Conservation (phyloP, 2,113 vertebrate species). For the Elephas maximus region DNA sequence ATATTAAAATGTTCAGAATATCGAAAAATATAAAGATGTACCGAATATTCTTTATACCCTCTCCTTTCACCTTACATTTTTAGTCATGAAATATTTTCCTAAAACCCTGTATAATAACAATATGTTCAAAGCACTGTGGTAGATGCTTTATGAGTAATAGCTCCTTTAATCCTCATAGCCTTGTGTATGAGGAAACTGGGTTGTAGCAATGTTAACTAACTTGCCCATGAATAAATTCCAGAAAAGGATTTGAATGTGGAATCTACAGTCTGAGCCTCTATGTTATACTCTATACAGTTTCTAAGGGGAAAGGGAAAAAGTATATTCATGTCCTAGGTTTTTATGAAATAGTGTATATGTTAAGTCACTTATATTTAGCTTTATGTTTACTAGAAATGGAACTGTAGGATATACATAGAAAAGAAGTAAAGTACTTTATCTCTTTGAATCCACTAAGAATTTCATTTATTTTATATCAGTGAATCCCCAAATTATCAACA, state of each 20-base stretch:
- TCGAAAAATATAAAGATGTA: background rate
- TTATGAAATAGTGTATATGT: background rate
- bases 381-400: slow-evolving; percentile 41
- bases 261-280: background rate
- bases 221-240: background rate
- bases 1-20: background rate
- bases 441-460: slow-evolving; percentile 48
- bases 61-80: background rate
- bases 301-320: background rate
- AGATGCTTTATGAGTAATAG: background rate
- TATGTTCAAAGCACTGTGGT: background rate
- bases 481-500: background rate
- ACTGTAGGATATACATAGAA: background rate
- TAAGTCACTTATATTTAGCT: background rate
- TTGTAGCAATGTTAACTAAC: background rate
- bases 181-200: slow-evolving; percentile 6
- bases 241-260: background rate
- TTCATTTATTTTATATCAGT: slow-evolving; percentile 66
- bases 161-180: slow-evolving; percentile 28
- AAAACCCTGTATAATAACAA: background rate
- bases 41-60: background rate
- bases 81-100: slow-evolving; percentile 22
- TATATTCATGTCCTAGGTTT: background rate
- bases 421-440: slow-evolving; percentile 30
- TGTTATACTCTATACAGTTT: background rate